Conservation (phyloP, 1,140 invertebrate species). For the Drosophila melanica region DNA sequence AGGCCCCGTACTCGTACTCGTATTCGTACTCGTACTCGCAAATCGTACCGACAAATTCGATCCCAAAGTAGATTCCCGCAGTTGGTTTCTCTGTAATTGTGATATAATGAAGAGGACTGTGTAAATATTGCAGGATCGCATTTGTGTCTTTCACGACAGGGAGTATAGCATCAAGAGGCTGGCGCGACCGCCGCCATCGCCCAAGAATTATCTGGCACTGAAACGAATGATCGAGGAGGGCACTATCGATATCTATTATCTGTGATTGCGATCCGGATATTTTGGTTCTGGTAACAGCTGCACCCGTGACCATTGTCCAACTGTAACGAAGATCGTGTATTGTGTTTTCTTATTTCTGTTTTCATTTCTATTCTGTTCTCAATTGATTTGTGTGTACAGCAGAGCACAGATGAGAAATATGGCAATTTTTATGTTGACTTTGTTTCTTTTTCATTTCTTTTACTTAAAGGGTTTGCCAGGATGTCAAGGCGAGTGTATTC, state of each 20-base stretch:
- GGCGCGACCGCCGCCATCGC: constrained; percentile 74
- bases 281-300: constrained; percentile 4
- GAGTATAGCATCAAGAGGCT: constrained; percentile 77
- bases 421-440: constrained; percentile 78
- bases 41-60: constrained; percentile 3
- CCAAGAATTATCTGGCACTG: constrained; percentile 75
- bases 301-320: constrained; percentile 27
- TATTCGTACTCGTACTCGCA: not conserved
- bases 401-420: constrained; percentile 40
- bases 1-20: not conserved
- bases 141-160: constrained; percentile 74
- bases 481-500: constrained; percentile 86
- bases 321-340: constrained; percentile 36
- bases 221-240: constrained; percentile 80
- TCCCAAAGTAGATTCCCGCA: constrained; percentile 17
- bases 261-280: constrained; percentile 35
- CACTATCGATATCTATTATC: constrained; percentile 74
- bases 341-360: constrained; percentile 26
- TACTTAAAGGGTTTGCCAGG: constrained; percentile 85
- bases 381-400: constrained; percentile 34
- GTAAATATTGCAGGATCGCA: constrained; percentile 77
- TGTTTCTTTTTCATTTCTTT: constrained; percentile 82
- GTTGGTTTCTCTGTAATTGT: not conserved
- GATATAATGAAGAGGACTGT: constrained; percentile 25
- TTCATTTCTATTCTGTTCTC: constrained; percentile 14